Conservation (phyloP, 2,888 invertebrate genomes). For the Lepidocyrtoides sp. region DNA sequence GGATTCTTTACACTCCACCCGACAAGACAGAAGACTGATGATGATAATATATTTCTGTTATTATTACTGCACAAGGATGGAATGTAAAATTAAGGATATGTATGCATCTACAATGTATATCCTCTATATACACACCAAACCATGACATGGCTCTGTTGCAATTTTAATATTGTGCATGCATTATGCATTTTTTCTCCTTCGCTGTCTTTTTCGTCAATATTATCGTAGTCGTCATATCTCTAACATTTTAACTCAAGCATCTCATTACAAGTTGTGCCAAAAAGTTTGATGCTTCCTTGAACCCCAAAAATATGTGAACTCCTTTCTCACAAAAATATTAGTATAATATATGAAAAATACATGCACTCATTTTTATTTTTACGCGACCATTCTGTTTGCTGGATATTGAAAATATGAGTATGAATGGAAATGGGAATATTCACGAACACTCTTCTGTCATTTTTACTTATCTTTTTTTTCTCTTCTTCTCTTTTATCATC, state of each 20-base stretch:
- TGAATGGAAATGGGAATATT: neutral
- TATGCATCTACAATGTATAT: neutral
- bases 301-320: conserved; percentile 25
- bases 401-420: neutral
- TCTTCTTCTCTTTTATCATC: conserved; percentile 12
- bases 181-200: conserved; percentile 52
- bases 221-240: conserved; percentile 17
- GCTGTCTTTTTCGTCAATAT: neutral
- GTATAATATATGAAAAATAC: neutral
- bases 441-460: too few species aligned
- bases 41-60: neutral
- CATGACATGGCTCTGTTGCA: conserved; percentile 7
- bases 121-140: neutral
- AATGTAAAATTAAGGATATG: neutral
- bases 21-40: neutral
- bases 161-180: conserved; percentile 52
- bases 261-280: conserved; percentile 50
- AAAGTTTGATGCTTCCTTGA: conserved; percentile 51
- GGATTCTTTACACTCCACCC: neutral
- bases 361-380: neutral
- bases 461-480: too few species aligned
- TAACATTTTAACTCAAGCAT: conserved; percentile 31
- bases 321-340: neutral
- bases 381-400: neutral
- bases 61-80: neutral